phyloP scores from a whole-genome alignment of 1,140 invertebrate species.

The Plutomurus gul region DNA sequence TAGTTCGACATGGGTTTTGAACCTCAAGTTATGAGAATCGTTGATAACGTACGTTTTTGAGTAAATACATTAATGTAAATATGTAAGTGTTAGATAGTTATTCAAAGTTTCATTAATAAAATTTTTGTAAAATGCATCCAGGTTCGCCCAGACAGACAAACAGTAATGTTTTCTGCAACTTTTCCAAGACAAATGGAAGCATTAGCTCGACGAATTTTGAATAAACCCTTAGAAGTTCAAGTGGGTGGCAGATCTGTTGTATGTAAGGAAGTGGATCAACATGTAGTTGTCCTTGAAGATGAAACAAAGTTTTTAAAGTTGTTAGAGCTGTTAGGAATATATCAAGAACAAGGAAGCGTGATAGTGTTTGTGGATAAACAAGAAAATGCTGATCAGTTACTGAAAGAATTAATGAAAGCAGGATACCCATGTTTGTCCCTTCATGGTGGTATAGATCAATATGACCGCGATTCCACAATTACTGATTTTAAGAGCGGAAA shows the following conservation, averaged over 20 bases:
- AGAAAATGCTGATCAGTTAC: slow-evolving; percentile 91
- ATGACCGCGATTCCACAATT: slow-evolving; percentile 97
- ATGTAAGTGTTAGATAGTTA: too few relatives aligned
- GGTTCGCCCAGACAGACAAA: slow-evolving; percentile 96
- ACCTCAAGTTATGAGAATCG: slow-evolving; percentile 96
- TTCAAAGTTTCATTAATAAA: too few relatives aligned
- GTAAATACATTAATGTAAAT: too few relatives aligned
- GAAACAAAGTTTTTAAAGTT: slow-evolving; percentile 98
- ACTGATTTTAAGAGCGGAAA: slow-evolving; percentile 96
- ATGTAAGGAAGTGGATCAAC: slow-evolving; percentile 96
- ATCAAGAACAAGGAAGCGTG: slow-evolving; percentile 89
- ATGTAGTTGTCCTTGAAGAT: slow-evolving; percentile 91
- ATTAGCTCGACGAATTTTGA: slow-evolving; percentile 87
- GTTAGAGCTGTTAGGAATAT: slow-evolving; percentile 91
- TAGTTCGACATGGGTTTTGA: slow-evolving; percentile 99
- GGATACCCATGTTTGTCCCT: slow-evolving; percentile 94
- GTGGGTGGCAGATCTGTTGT: slow-evolving; percentile 93
- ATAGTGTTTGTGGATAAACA: slow-evolving; percentile 99
- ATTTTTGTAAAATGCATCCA: too few relatives aligned
- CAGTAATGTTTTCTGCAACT: slow-evolving; percentile 98
- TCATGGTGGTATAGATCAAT: slow-evolving; percentile 99
- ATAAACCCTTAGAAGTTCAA: slow-evolving; percentile 96
- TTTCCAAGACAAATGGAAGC: slow-evolving; percentile 99
- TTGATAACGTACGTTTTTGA: slow-evolving; percentile 94
- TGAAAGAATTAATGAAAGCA: slow-evolving; percentile 96